Percentiles rank a stretch among this genome's conserved stretches.
Evolutionary conservation across 2,888 invertebrate genomes (phyloP).

Genomic region (Morpho deidamia): DNA sequence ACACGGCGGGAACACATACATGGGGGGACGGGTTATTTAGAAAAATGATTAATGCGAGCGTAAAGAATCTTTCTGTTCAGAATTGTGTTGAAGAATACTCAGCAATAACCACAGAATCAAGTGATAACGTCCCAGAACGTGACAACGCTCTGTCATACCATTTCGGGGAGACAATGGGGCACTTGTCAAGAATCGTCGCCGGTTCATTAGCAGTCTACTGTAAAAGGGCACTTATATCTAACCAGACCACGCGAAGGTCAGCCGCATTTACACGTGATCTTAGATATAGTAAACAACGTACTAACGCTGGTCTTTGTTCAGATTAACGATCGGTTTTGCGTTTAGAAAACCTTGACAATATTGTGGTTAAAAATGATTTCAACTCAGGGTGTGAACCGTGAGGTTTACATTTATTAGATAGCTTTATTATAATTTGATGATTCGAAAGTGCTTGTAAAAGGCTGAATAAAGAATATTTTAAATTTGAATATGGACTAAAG

Average conservation of each 20-base stretch:
- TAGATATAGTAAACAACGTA: slow-evolving; percentile 5
- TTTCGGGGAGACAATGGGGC: slow-evolving; percentile 9
- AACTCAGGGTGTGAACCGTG: no score
- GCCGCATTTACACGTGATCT: slow-evolving; percentile 7
- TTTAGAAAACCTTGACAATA: neutral
- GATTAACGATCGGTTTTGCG: slow-evolving; percentile 2
- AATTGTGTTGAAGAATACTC: no score
- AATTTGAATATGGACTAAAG: no score
- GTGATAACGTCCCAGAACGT: neutral
- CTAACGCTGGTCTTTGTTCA: slow-evolving; percentile 4
- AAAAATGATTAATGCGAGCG: no score
- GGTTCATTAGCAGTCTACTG: neutral
- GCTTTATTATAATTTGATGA: no score
- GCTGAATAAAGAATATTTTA: no score
- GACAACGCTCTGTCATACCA: neutral
- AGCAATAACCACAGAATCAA: neutral
- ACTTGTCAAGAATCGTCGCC: slow-evolving; percentile 1
- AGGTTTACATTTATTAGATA: no score
- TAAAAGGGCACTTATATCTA: slow-evolving; percentile 4
- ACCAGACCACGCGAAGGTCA: slow-evolving; percentile 4
- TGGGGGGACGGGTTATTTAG: no score
- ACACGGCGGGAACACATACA: no score
- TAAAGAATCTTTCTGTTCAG: no score
- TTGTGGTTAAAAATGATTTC: no score
- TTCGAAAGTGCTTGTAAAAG: no score